phyloP scores from a whole-genome alignment of 2,113 vertebrate genomes.

The Eudyptes chrysolophus region DNA sequence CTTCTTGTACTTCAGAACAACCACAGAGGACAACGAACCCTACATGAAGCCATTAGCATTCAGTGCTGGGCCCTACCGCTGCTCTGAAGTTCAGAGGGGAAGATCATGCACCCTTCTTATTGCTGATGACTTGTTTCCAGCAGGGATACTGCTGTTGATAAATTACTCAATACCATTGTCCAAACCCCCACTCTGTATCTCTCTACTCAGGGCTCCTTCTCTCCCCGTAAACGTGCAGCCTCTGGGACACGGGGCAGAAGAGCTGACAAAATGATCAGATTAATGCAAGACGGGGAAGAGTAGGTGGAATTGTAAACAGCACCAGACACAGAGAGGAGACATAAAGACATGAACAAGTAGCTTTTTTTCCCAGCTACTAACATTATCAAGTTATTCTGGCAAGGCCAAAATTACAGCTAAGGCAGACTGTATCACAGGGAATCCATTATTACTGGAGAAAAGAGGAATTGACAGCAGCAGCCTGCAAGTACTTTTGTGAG shows the following conservation, averaged over 20 bases:
- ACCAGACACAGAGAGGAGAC: not conserved
- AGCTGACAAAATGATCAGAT: not conserved
- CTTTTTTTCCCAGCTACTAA: slow-evolving; percentile 35
- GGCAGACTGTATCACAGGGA: not conserved
- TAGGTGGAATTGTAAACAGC: not conserved
- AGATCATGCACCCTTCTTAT: not conserved
- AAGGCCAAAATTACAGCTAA: slow-evolving; percentile 1
- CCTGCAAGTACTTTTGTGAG: not conserved
- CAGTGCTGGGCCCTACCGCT: not conserved
- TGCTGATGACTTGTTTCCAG: not conserved
- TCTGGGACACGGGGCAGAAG: not conserved
- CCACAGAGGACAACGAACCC: not conserved
- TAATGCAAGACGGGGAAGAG: not conserved
- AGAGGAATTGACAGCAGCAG: not conserved
- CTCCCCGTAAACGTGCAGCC: not conserved
- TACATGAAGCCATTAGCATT: not conserved
- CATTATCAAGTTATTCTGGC: not conserved
- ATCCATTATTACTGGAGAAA: not conserved
- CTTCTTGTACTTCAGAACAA: not conserved
- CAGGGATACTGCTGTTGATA: not conserved
- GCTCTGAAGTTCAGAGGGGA: not conserved
- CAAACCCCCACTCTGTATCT: not conserved
- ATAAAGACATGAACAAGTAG: not conserved
- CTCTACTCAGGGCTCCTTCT: not conserved
- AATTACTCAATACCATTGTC: not conserved